Percentiles rank a stretch among this genome's conserved stretches.
Conservation (phyloP, 1,140 invertebrate genomes). For the Hylaeus anthracinus region DNA sequence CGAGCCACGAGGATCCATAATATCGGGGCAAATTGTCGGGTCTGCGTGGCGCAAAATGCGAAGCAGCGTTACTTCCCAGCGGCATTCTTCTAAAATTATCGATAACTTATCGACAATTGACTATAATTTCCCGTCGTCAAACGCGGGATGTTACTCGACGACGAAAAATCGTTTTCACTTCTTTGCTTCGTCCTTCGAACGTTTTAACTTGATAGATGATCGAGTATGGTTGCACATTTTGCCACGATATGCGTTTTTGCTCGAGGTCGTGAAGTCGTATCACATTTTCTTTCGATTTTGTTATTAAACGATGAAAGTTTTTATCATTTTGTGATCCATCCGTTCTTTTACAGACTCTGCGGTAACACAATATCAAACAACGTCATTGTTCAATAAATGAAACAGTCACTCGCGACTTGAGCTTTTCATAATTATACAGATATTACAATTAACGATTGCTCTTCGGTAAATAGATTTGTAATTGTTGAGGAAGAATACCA, state of each 20-base stretch:
- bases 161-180: slow-evolving; percentile 47
- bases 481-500: no score
- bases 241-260: slow-evolving; percentile 20
- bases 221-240: slow-evolving; percentile 21
- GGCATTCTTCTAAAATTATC: slow-evolving; percentile 72
- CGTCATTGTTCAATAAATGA: no score
- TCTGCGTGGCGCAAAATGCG: slow-evolving; percentile 55
- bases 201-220: slow-evolving; percentile 37
- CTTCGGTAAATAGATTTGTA: no score
- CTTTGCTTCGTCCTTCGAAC: not conserved
- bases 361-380: no score
- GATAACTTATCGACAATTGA: slow-evolving; percentile 74
- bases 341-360: no score
- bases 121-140: slow-evolving; percentile 65
- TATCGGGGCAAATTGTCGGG: slow-evolving; percentile 71
- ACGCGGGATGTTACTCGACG: slow-evolving; percentile 44
- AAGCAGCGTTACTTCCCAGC: slow-evolving; percentile 63
- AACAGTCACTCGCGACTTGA: no score
- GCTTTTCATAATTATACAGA: no score
- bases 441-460: no score
- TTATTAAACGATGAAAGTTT: slow-evolving; percentile 29
- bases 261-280: slow-evolving; percentile 47
- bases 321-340: no score
- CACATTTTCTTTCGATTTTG: slow-evolving; percentile 27
- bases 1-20: slow-evolving; percentile 55